These are phyloP conservation scores for Acleris sparsana DNA, from an alignment of 2,888 invertebrate species.

Conservation along the genomic window DNA sequence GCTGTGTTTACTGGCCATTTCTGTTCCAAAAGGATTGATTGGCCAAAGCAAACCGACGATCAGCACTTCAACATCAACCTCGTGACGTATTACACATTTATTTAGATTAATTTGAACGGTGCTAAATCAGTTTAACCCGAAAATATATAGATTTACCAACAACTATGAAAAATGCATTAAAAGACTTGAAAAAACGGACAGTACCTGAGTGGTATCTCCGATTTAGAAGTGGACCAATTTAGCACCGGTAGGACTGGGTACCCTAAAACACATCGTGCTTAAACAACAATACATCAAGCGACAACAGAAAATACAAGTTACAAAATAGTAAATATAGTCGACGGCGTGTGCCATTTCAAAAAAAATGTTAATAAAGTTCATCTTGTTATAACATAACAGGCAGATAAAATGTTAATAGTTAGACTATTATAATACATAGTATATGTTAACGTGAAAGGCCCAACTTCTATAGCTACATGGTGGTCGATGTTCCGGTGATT, in stretches of 20 bases:
- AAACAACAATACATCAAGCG: slow-evolving; percentile 79
- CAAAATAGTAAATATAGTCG: slow-evolving; percentile 81
- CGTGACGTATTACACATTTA: slow-evolving; percentile 3
- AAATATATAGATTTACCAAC: slow-evolving; percentile 7
- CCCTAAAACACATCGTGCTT: slow-evolving; percentile 78
- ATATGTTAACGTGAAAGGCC: slow-evolving; percentile 83
- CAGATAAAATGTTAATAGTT: slow-evolving; percentile 83
- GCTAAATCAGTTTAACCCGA: slow-evolving; percentile 27
- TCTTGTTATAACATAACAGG: slow-evolving; percentile 84
- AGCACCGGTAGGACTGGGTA: slow-evolving; percentile 67
- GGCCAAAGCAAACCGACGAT: neutral
- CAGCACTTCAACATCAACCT: slow-evolving; percentile 3
- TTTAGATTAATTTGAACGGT: slow-evolving; percentile 27
- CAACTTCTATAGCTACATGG: slow-evolving; percentile 83
- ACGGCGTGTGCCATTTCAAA: slow-evolving; percentile 81
- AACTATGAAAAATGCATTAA: slow-evolving; percentile 25
- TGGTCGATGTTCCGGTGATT: slow-evolving; percentile 81
- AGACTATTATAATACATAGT: slow-evolving; percentile 83
- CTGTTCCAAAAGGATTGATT: slow-evolving; percentile 1
- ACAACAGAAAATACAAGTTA: slow-evolving; percentile 77
- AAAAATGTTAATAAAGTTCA: slow-evolving; percentile 79
- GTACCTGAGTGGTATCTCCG: slow-evolving; percentile 27
- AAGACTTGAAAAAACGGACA: neutral
- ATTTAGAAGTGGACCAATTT: slow-evolving; percentile 51
- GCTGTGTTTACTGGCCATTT: slow-evolving; percentile 4